A percentile compares a stretch with the other conserved stretches of the same genome.
Conservation (phyloP, 2,888 invertebrate genomes). For the Cabera pusaria region DNA sequence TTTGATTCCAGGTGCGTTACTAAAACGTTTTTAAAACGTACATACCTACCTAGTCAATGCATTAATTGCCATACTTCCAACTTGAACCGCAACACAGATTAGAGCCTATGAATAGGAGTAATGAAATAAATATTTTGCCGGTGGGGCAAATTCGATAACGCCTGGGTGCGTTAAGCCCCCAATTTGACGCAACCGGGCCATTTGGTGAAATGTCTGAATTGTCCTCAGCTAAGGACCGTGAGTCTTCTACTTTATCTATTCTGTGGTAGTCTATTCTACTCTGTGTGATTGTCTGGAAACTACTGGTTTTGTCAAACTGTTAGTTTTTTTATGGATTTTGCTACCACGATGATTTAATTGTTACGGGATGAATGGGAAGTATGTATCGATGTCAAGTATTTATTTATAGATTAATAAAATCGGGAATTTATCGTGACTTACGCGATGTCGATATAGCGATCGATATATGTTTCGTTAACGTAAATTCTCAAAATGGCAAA, state of each 20-base stretch:
- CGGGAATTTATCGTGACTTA: too few relatives aligned
- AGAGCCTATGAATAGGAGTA: slow-evolving; percentile 79
- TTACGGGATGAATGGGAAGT: slow-evolving; percentile 10
- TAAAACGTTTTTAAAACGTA: too few relatives aligned
- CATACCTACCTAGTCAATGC: too few relatives aligned
- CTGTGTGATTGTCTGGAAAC: slow-evolving; percentile 72
- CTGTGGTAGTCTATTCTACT: slow-evolving; percentile 40
- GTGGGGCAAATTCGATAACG: slow-evolving; percentile 75
- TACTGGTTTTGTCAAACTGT: slow-evolving; percentile 56
- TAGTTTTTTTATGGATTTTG: too few relatives aligned
- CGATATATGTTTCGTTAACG: too few relatives aligned
- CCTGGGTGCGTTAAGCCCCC: slow-evolving; percentile 68
- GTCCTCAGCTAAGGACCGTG: slow-evolving; percentile 68
- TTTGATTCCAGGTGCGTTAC: too few relatives aligned
- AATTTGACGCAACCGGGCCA: slow-evolving; percentile 64
- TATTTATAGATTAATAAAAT: too few relatives aligned
- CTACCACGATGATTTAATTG: too few relatives aligned
- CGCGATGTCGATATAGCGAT: too few relatives aligned
- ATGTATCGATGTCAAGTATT: slow-evolving; percentile 3
- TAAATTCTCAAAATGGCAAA: too few relatives aligned
- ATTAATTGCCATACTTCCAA: slow-evolving; percentile 16
- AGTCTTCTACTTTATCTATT: too few relatives aligned
- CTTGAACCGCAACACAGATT: slow-evolving; percentile 67
- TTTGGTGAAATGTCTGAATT: slow-evolving; percentile 71
- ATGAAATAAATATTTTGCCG: slow-evolving; percentile 84